These are phyloP conservation scores for Molossus alvarezi DNA, from an alignment of 2,797 vertebrate genomes.

Conservation along the genomic window DNA sequence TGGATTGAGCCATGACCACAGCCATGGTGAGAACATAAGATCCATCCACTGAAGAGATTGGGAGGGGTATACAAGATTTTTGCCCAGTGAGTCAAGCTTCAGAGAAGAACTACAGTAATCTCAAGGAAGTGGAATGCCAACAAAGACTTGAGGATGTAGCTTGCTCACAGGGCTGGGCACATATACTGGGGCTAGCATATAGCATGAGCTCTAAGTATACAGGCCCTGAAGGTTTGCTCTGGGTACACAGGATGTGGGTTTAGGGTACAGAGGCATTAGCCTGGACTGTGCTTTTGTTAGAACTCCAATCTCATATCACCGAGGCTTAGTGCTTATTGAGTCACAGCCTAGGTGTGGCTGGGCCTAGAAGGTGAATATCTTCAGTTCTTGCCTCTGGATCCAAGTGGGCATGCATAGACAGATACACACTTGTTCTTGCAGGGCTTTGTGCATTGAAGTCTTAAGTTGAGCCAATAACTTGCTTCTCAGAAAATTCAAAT, in stretches of 20 bases:
- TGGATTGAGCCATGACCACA: not conserved
- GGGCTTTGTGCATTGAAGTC: not conserved
- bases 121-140: not conserved
- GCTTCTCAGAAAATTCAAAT: constrained; percentile 46
- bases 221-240: not conserved
- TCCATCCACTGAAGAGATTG: not conserved
- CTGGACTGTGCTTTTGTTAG: not conserved
- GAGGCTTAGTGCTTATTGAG: constrained; percentile 8
- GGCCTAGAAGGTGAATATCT: not conserved
- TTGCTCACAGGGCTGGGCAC: not conserved
- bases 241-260: not conserved
- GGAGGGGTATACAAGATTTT: not conserved
- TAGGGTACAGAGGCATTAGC: not conserved
- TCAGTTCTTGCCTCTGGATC: not conserved
- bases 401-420: constrained; percentile 4
- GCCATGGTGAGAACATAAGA: not conserved
- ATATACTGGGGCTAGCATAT: not conserved
- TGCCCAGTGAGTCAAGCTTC: not conserved
- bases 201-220: not conserved
- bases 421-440: constrained; percentile 29
- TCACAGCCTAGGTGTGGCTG: not conserved
- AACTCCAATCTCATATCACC: not conserved
- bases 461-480: constrained; percentile 34
- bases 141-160: not conserved
- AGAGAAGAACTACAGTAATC: not conserved